Evolutionary conservation across 1,140 invertebrate genomes (phyloP).

Genomic region (Leucophenga varia): DNA sequence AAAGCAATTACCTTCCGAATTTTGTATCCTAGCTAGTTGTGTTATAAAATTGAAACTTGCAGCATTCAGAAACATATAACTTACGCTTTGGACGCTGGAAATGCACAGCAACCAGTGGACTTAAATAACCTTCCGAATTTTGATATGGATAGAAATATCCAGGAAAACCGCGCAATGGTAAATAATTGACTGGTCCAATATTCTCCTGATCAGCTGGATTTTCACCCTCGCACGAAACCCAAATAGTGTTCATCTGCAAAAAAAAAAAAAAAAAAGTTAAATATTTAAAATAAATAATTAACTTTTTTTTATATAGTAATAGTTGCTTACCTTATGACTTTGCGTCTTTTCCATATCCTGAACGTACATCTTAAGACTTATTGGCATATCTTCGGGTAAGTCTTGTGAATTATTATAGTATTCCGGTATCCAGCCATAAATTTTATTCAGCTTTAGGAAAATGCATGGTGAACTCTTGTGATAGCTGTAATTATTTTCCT

Average conservation of each 20-base stretch:
- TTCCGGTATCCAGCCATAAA: constrained; percentile 75
- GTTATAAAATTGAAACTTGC: no score
- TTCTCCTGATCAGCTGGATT: constrained; percentile 87
- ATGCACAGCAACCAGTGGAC: constrained; percentile 84
- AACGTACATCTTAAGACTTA: constrained; percentile 61
- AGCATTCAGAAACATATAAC: no score
- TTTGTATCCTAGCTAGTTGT: no score
- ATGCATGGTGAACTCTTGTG: constrained; percentile 77
- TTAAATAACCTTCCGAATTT: constrained; percentile 81
- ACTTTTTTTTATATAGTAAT: background rate
- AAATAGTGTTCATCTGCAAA: constrained; percentile 73
- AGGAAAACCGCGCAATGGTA: constrained; percentile 73
- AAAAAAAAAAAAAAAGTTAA: constrained; percentile 2
- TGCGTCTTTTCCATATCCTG: constrained; percentile 33
- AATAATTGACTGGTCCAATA: constrained; percentile 76
- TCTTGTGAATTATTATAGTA: constrained; percentile 65
- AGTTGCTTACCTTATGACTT: constrained; percentile 31
- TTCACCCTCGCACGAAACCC: constrained; percentile 87
- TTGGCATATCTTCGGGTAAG: constrained; percentile 69
- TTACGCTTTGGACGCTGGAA: constrained; percentile 76
- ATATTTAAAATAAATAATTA: constrained; percentile 3
- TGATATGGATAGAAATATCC: constrained; percentile 81
- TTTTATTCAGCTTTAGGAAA: constrained; percentile 80
- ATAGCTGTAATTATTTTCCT: constrained; percentile 72
- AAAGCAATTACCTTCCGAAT: no score